These are phyloP conservation scores for Synanthedon tipuliformis DNA, from an alignment of 2,888 invertebrate species.

Conservation along the genomic window DNA sequence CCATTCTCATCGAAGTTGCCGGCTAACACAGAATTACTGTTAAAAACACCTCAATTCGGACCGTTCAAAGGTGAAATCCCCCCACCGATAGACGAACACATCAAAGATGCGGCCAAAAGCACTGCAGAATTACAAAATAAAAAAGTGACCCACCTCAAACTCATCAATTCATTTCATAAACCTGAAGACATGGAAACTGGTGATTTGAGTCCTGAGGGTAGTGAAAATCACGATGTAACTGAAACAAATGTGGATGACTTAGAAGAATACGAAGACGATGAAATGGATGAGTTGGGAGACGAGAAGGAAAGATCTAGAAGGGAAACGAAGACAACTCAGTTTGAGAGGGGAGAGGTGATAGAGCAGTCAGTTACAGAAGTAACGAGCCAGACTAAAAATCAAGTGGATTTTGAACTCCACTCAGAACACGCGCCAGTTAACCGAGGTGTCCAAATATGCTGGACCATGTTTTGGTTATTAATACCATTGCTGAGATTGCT, in stretches of 20 bases:
- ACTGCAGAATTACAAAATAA: conserved; percentile 13
- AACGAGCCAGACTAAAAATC: conserved; percentile 28
- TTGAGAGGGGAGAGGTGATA: conserved; percentile 34
- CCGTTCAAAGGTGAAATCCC: conserved; percentile 81
- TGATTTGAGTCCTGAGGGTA: conserved; percentile 35
- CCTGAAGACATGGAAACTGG: conserved; percentile 17
- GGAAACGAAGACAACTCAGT: conserved; percentile 41
- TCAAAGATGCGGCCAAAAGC: conserved; percentile 14
- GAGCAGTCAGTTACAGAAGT: conserved; percentile 28
- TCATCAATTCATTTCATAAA: conserved; percentile 35
- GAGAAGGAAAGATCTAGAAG: conserved; percentile 26
- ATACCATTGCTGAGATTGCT: conserved; percentile 27
- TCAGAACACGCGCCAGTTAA: conserved; percentile 10
- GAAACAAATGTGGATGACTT: conserved; percentile 10
- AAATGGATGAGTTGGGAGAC: conserved; percentile 19
- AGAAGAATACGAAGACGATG: conserved; percentile 17
- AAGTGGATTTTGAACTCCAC: conserved; percentile 32
- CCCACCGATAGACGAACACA: conserved; percentile 33
- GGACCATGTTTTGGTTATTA: conserved; percentile 27
- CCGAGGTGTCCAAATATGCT: conserved; percentile 13
- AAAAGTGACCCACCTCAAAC: conserved; percentile 45
- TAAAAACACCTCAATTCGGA: conserved; percentile 79
- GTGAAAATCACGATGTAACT: conserved; percentile 25
- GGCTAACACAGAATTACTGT: conserved; percentile 66
- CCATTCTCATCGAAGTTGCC: conserved; percentile 55